These are phyloP conservation scores for Pyrgilauda ruficollis DNA, from an alignment of 2,113 vertebrate species.

Conservation along the genomic window DNA sequence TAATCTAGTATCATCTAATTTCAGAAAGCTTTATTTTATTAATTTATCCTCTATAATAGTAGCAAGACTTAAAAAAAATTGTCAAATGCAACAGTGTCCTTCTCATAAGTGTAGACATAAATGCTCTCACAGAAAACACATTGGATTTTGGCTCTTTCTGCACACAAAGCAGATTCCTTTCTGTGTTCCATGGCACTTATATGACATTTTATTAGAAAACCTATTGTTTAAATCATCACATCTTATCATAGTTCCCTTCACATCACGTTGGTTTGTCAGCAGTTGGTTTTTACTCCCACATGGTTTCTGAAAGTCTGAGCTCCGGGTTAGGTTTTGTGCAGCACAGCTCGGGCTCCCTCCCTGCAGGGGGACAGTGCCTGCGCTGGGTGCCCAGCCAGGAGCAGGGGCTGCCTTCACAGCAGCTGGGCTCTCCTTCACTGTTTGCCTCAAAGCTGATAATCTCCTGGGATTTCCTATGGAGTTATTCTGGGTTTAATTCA, in stretches of 20 bases:
- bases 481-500: neutral
- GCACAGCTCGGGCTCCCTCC: rapidly evolving
- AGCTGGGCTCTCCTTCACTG: rapidly evolving
- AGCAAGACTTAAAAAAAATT: neutral
- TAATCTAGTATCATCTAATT: neutral
- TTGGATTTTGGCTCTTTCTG: neutral
- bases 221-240: neutral
- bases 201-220: neutral
- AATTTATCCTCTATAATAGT: neutral
- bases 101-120: neutral
- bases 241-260: neutral
- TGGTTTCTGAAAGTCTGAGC: neutral
- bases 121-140: neutral
- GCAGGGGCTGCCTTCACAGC: neutral
- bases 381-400: rapidly evolving
- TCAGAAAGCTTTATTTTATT: neutral
- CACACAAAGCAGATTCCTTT: neutral
- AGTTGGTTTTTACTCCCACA: neutral
- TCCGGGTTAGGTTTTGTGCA: rapidly evolving
- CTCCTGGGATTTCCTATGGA: neutral
- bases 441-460: neutral
- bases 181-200: neutral
- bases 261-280: neutral
- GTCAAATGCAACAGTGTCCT: neutral
- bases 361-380: rapidly evolving